Base-by-base conservation (phyloP, 2,113 vertebrate species). In the Heliornis fulica region DNA sequence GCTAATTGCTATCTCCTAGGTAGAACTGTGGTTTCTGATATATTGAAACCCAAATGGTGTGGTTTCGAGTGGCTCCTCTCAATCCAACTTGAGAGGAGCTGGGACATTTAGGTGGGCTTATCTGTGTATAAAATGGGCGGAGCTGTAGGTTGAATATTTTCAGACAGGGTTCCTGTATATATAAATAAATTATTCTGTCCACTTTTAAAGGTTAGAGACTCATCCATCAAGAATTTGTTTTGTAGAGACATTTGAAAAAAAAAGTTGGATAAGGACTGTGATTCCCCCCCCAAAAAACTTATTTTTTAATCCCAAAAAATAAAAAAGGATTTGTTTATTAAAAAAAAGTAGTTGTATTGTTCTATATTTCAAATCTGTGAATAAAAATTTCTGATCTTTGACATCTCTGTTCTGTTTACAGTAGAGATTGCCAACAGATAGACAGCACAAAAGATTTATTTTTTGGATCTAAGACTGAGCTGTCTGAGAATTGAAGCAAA, bases 191-290 rank as follows among this genome's bases (percentile, higher is more conserved):
- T 53, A 1, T 77, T 91, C 41, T 45, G 18, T 56, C 15, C 2
- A 28, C 21, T 87, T 61, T 48, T 45, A 65, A 45, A 31, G 5
- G 19, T 38, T 19, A 68, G 13, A 64, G 72, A 7, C 1, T 72
- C 31, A 21, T 45, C 64, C 71, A 68, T 57, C 23, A 69, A 0
- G 1, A 56, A 45, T 90, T 51, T 78, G 3, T 8, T 84, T 65
- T 29, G 5, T 75, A 13, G 34, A 53, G 7, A 3, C 10, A 26
- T 56, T 64, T 77, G 26, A 20, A 61, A 65, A 61, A 65, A 78
- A 72, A 53, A 18, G 1, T 34, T 61, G 6, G 0, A 15, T 28
- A 59, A 65, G 12, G 3, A 83, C 9, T 51, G 3, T 5, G 3
- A 4, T 68, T 34, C 8, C 6, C 8, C 21, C 8, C 6, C 8